These are phyloP conservation scores for Meta bourneti DNA, from an alignment of 2,888 invertebrate species.

Conservation along the genomic window DNA sequence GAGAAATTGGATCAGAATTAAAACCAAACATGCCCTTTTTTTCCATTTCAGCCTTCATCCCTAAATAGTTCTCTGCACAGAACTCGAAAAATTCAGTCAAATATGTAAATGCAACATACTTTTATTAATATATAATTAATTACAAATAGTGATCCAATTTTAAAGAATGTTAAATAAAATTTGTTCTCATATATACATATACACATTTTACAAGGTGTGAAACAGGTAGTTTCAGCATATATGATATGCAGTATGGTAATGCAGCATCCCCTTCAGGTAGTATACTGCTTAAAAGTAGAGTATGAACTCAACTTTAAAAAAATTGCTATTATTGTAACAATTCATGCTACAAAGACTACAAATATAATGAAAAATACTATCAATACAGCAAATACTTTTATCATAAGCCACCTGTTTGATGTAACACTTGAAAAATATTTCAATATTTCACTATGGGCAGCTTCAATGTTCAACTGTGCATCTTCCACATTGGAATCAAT, in stretches of 20 bases:
- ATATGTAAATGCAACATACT: background rate
- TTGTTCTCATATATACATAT: background rate
- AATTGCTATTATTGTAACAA: conserved; percentile 1
- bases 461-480: conserved; percentile 97
- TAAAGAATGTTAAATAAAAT: background rate
- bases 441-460: conserved; percentile 97
- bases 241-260: conserved; percentile 59
- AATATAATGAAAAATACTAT: conserved; percentile 99
- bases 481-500: conserved; percentile 98
- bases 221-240: conserved; percentile 38
- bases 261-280: background rate
- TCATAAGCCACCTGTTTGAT: conserved; percentile 98
- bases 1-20: too few species aligned
- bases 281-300: conserved; percentile 31
- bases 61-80: too few species aligned
- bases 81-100: too few species aligned
- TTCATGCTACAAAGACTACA: conserved; percentile 87
- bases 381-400: conserved; percentile 98
- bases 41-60: too few species aligned
- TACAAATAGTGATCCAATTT: background rate
- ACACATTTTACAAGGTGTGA: background rate
- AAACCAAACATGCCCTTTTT: too few species aligned
- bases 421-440: conserved; percentile 98
- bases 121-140: background rate
- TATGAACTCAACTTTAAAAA: background rate